A percentile compares a stretch with the other conserved stretches of the same genome.
Evolutionary conservation across 1,140 invertebrate genomes (phyloP).

Genomic region (Eurosta solidaginis): DNA sequence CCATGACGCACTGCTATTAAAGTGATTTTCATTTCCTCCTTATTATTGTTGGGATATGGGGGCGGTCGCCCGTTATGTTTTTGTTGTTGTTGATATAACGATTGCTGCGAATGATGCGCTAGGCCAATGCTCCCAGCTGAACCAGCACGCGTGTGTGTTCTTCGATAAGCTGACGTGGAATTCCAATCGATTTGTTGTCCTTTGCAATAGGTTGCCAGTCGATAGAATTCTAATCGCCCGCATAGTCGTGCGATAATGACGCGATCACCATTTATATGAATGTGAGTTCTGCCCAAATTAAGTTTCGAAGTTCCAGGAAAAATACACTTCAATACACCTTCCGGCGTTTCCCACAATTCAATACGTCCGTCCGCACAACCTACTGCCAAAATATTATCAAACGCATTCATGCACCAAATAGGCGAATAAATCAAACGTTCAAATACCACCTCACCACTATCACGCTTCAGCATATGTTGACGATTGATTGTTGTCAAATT

Average conservation of each 20-base stretch:
- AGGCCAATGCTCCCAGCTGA: constrained; percentile 66
- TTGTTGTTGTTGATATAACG: constrained; percentile 39
- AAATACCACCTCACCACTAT: constrained; percentile 45
- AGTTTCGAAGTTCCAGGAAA: constrained; percentile 70
- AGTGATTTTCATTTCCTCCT: constrained; percentile 73
- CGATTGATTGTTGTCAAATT: constrained; percentile 76
- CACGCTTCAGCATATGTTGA: constrained; percentile 49
- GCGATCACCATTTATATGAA: constrained; percentile 73
- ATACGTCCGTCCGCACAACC: constrained; percentile 87
- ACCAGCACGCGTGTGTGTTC: constrained; percentile 77
- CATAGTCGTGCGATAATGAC: constrained; percentile 80
- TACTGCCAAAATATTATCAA: constrained; percentile 83
- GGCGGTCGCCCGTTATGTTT: constrained; percentile 26
- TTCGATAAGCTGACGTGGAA: constrained; percentile 72
- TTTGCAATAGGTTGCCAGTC: constrained; percentile 76
- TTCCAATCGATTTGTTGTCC: constrained; percentile 76
- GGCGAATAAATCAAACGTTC: constrained; percentile 62
- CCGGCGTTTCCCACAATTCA: constrained; percentile 90
- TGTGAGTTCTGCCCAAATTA: constrained; percentile 73
- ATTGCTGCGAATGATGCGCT: constrained; percentile 46
- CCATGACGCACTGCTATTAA: constrained; percentile 75
- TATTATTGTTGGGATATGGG: constrained; percentile 38
- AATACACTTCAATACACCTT: constrained; percentile 79
- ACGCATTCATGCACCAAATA: constrained; percentile 92
- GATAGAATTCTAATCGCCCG: constrained; percentile 82